phyloP scores from a whole-genome alignment of 2,797 vertebrate genomes.

The Chelon labrosus region DNA sequence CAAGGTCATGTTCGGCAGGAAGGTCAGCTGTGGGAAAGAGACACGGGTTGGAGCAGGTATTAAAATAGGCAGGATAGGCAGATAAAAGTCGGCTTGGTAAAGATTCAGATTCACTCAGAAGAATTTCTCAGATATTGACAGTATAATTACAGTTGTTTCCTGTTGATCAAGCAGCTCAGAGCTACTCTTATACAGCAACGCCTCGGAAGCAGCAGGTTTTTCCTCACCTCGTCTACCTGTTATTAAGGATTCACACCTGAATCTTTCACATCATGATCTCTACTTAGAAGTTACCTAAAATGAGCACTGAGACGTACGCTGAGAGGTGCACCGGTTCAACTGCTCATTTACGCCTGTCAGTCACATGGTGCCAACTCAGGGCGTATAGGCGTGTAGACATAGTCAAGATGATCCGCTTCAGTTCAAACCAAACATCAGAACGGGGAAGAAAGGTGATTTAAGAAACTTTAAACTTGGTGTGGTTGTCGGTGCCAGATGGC shows the following conservation, averaged over 20 bases:
- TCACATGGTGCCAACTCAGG: no score
- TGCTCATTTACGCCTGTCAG: no score
- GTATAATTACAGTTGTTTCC: neutral
- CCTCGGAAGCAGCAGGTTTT: neutral
- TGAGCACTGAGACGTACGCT: neutral
- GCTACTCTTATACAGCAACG: neutral
- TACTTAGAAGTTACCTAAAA: neutral
- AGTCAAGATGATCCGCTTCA: no score
- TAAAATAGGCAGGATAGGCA: neutral
- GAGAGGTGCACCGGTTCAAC: no score
- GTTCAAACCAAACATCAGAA: no score
- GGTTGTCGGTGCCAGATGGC: no score
- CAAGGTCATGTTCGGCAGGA: conserved; percentile 87
- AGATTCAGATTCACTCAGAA: conserved; percentile 7
- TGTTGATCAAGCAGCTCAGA: conserved; percentile 25
- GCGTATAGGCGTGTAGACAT: no score
- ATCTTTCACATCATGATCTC: conserved; percentile 21
- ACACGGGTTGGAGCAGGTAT: conserved; percentile 20
- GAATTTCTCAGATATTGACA: conserved; percentile 17
- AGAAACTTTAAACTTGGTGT: no score
- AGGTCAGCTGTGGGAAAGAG: conserved; percentile 86
- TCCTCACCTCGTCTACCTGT: neutral
- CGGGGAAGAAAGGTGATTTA: no score
- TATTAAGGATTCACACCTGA: neutral
- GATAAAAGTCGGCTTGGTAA: neutral